Evolutionary conservation across 2,797 vertebrate species (phyloP), one percentile per base, ranked within the genome.

Genomic region (Galaxias olidus): DNA sequence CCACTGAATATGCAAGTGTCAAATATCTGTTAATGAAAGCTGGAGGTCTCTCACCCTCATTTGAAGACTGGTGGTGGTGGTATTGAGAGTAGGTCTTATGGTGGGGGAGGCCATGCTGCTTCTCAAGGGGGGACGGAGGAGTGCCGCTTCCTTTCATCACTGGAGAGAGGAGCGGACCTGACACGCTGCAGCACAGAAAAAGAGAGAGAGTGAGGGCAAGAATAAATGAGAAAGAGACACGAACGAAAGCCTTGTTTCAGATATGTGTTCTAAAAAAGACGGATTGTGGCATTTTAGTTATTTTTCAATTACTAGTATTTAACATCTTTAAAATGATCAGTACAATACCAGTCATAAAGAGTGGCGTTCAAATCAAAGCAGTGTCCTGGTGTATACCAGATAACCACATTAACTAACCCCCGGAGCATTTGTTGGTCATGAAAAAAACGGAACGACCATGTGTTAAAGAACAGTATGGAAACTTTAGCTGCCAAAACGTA

Each of bases 131-230:
- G 59, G 91, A 84, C 18, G 90, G 80, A 12, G 95, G 90, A 8
- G 94, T 92, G 52, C 90, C 90, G 0, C 93, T 79, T 11, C 90
- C 91, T 84, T 98, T 97, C 90, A 96, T 90, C 72, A 94, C 90
- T 1, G 95, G 92, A 58, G 94, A 90, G 70, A 96, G 86, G 64
- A 96, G 86, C 65, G 91, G 83, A 42, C 91, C 88, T 6, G 92
- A 90, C 73, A 95, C 85, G 83, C 96, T 99, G 87, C 69, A 61
- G 54, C 41, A 77, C 20, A 17, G 12, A 13, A 41, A 13, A 11
- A 62, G 20, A 52, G 57, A 63, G 50, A 72, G 4, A 75, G 41
- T 46, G 11, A 40, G 40, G 65, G 49, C 58, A 20, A 46, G 30
- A 11, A 20, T 58, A 18, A 65, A 41, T 72, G 43, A 70, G n/a